phyloP scores from a whole-genome alignment of 2,797 vertebrate species.

The Manis pentadactyla region DNA sequence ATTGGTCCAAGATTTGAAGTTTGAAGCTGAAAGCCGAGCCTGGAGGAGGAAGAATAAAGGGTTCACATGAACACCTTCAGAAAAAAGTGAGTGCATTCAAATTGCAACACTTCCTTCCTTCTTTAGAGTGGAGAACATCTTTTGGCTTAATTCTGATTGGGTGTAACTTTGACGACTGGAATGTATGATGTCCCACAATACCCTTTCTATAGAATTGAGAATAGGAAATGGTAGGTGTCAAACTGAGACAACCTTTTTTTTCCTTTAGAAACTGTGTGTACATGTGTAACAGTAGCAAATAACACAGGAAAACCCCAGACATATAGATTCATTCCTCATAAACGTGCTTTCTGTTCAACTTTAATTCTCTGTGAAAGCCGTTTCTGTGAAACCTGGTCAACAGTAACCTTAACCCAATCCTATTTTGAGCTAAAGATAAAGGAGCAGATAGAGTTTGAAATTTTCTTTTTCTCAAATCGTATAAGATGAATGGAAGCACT shows the following conservation, averaged over 20 bases:
- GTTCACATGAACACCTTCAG: background rate
- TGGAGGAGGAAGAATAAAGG: background rate
- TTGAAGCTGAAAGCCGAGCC: background rate
- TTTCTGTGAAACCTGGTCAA: constrained; percentile 54
- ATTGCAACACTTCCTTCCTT: background rate
- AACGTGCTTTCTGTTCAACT: constrained; percentile 36
- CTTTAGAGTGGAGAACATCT: background rate
- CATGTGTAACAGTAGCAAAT: background rate
- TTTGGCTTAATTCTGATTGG: background rate
- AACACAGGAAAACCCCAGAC: background rate
- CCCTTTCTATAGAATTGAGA: background rate
- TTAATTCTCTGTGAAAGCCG: constrained; percentile 52
- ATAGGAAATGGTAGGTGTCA: background rate
- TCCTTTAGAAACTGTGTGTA: background rate
- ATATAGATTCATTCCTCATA: background rate
- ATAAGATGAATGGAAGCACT: constrained; percentile 76
- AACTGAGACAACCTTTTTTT: background rate
- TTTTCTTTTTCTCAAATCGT: constrained; percentile 50
- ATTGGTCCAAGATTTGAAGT: background rate
- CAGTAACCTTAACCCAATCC: constrained; percentile 71
- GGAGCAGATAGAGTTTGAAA: constrained; percentile 36
- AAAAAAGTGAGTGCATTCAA: background rate
- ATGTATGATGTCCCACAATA: background rate
- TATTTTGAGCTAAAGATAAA: constrained; percentile 52
- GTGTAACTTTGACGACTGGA: background rate